These are phyloP conservation scores for Oedothorax gibbosus DNA, from an alignment of 1,140 invertebrate genomes.

Conservation along the genomic window DNA sequence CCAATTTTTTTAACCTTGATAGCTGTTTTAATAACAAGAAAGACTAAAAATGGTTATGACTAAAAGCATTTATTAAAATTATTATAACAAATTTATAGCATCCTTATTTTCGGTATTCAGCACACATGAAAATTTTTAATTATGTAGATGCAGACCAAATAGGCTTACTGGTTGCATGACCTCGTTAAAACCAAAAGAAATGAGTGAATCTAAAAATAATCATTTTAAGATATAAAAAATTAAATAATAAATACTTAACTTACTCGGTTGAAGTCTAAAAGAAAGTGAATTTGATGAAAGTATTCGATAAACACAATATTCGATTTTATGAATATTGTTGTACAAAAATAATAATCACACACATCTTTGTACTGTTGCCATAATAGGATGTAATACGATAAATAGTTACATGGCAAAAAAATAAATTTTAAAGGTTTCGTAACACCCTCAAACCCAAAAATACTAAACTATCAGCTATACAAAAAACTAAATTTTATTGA, in stretches of 20 bases:
- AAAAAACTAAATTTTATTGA: too few relatives aligned
- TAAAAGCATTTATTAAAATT: too few relatives aligned
- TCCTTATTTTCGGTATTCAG: too few relatives aligned
- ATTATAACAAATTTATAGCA: too few relatives aligned
- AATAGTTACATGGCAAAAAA: too few relatives aligned
- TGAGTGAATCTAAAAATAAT: not conserved
- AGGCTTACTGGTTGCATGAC: slow-evolving; percentile 27
- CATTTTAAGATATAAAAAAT: not conserved
- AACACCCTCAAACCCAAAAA: too few relatives aligned
- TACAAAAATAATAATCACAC: slow-evolving; percentile 27
- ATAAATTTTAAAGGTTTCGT: too few relatives aligned
- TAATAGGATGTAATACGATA: not conserved
- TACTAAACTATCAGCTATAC: too few relatives aligned
- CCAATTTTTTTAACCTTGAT: too few relatives aligned
- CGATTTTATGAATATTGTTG: slow-evolving; percentile 24
- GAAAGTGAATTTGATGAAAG: not conserved
- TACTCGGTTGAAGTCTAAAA: slow-evolving; percentile 10
- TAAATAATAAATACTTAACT: not conserved
- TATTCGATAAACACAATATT: slow-evolving; percentile 11
- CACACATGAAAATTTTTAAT: not conserved
- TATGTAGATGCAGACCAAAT: slow-evolving; percentile 26
- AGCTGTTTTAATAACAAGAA: too few relatives aligned
- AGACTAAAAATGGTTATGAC: too few relatives aligned
- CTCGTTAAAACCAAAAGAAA: slow-evolving; percentile 15
- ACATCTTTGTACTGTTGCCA: slow-evolving; percentile 36